Evolutionary conservation across 2,113 vertebrate species (phyloP).

Genomic region (Alethe castanea): DNA sequence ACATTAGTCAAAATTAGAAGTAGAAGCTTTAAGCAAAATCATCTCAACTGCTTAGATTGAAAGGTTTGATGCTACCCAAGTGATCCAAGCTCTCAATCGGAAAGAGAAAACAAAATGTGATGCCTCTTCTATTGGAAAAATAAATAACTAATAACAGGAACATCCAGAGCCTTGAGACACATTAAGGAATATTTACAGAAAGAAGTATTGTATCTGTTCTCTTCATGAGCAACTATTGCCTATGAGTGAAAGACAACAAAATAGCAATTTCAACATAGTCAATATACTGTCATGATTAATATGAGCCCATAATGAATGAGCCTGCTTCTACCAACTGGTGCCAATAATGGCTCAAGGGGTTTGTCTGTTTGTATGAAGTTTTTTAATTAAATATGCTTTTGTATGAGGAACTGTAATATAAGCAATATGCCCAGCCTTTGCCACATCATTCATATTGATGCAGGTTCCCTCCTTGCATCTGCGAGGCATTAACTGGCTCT

Average conservation of each 20-base stretch:
- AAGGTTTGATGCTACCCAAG: not conserved
- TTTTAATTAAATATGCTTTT: not conserved
- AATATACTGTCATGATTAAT: not conserved
- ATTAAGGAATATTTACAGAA: not conserved
- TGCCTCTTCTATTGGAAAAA: not conserved
- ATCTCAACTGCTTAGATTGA: not conserved
- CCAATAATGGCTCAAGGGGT: not conserved
- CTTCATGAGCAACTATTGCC: not conserved
- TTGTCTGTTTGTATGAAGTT: not conserved
- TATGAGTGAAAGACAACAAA: not conserved
- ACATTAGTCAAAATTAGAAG: not conserved
- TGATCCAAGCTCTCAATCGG: not conserved
- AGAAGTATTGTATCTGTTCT: not conserved
- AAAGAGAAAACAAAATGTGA: not conserved
- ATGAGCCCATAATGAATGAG: not conserved
- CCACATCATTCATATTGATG: not conserved
- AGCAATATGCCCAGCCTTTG: not conserved
- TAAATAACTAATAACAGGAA: not conserved
- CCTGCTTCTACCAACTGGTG: not conserved
- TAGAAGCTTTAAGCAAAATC: not conserved
- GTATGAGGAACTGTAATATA: not conserved
- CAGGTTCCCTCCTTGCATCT: not conserved
- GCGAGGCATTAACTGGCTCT: not conserved
- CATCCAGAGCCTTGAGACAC: not conserved
- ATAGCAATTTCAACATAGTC: not conserved